Conservation (phyloP, 2,797 vertebrate species). For the Apogon hyalosoma region DNA sequence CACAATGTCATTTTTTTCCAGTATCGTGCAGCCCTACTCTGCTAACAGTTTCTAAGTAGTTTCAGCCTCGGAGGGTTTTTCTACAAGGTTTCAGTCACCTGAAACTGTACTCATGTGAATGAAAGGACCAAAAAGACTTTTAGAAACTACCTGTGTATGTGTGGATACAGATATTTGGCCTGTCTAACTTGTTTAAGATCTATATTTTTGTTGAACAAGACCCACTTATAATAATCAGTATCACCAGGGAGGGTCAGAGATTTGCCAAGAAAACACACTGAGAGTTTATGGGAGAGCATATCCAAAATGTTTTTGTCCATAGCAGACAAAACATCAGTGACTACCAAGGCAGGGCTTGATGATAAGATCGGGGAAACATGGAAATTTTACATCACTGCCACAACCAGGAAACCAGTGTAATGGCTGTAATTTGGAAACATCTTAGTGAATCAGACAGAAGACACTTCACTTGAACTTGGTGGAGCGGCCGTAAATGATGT, state of each 20-base stretch:
- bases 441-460: slow-evolving; percentile 25
- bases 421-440: slow-evolving; percentile 15
- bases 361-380: background rate
- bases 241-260: background rate
- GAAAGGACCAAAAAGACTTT: too few relatives aligned
- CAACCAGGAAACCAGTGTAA: slow-evolving; percentile 37
- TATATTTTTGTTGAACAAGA: background rate
- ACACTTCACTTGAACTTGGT: background rate
- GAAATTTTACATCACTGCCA: background rate
- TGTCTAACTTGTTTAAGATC: too few relatives aligned
- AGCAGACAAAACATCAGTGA: slow-evolving; percentile 1
- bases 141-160: too few relatives aligned
- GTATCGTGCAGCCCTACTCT: too few relatives aligned
- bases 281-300: background rate
- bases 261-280: background rate
- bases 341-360: background rate
- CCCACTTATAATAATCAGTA: background rate
- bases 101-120: too few relatives aligned
- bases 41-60: too few relatives aligned
- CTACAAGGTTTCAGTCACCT: too few relatives aligned
- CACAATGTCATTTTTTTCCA: too few relatives aligned
- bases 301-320: background rate
- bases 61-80: too few relatives aligned
- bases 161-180: too few relatives aligned
- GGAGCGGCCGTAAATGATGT: too few relatives aligned